Base-by-base conservation (phyloP, 30 jellyfish, hydroid and myxozoan species). In the Euphysa ruthae region DNA sequence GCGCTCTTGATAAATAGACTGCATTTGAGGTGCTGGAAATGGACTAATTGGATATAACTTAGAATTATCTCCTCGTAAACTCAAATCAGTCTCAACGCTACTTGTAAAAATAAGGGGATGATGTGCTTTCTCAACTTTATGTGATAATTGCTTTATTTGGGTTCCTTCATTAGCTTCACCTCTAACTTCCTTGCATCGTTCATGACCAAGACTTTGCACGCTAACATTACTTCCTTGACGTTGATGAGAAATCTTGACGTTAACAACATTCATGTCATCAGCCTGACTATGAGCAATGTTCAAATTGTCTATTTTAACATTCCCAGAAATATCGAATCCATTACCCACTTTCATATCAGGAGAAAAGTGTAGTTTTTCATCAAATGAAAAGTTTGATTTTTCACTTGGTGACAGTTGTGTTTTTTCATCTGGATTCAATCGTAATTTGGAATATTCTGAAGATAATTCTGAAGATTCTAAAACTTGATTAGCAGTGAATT, bases 11-110 rank as follows among this genome's bases (percentile, higher is more conserved):
- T 90, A 90, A 25, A 80, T 81, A 16, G 98, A 90, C n/a, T 70
- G 66, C 83, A 82, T 75, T 63, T 81, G 95, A 0, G 98, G 95
- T 0, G 95, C 93, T 21, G 98, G 98, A 60, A 90, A 90, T n/a
- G 93, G 93, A 6, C 91, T 65, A 32, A 34, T 82, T 3, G 94
- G 94, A 18, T 82, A 80, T 19, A 77, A 33, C 22, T 71, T 76
- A 4, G 74, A 83, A 24, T 63, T 77, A n/a, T 70, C 87, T 22
- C 75, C 25, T 12, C 29, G 49, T 32, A 21, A 16, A 23, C 14
- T 35, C 30, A 15, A 8, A 0, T 22, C 50, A 15, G 8, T 49
- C 27, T 72, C 90, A 18, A 69, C 86, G 3, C 93, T 43, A 31
- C 66, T 78, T 21, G 14, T 23, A 29, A 56, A 52, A 5, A 66